phyloP scores from a whole-genome alignment of 2,113 vertebrate genomes.

The Gorilla gorilla region DNA sequence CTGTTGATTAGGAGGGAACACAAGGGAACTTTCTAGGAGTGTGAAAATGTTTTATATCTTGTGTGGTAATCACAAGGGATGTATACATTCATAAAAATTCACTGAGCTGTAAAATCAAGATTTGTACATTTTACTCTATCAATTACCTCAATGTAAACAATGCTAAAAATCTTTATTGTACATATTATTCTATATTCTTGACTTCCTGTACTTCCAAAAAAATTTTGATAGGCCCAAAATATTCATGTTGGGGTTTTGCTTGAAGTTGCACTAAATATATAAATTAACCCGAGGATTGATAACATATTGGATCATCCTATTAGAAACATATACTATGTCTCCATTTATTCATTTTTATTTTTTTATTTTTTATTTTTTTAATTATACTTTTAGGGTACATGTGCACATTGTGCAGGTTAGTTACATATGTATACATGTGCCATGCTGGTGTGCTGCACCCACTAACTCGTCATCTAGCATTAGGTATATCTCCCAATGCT shows the following conservation, averaged over 20 bases:
- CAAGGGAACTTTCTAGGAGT: not conserved
- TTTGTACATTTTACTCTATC: not conserved
- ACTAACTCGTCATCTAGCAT: no score
- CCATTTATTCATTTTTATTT: not conserved
- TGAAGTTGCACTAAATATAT: not conserved
- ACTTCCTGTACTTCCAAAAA: not conserved
- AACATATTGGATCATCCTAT: not conserved
- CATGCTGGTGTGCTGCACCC: no score
- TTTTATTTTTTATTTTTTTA: no score
- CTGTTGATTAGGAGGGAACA: not conserved
- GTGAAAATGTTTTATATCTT: not conserved
- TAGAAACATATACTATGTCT: not conserved
- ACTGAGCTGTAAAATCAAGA: not conserved
- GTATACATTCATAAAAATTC: not conserved
- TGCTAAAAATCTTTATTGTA: not conserved
- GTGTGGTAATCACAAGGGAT: not conserved
- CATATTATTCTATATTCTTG: not conserved
- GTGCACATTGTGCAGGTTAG: no score
- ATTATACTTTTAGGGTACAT: no score
- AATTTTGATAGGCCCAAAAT: not conserved
- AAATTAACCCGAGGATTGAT: not conserved
- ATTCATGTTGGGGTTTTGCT: not conserved
- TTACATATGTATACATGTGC: no score
- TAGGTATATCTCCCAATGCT: no score
- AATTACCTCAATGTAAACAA: not conserved